Conservation (phyloP, 2,797 vertebrate genomes). For the Antrozous pallidus region DNA sequence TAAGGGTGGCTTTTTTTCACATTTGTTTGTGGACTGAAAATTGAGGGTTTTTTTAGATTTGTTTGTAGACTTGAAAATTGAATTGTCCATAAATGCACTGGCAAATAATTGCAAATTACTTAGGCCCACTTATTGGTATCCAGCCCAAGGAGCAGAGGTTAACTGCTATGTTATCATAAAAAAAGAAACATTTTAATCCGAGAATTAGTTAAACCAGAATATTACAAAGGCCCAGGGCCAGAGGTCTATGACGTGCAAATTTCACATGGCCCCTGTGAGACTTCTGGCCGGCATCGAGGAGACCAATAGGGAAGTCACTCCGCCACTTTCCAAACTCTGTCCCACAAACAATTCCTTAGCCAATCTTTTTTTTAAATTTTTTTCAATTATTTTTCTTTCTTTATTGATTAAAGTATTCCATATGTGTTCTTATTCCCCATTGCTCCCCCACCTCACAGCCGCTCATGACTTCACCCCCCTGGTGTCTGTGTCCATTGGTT, state of each 20-base stretch:
- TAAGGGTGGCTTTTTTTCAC: not conserved
- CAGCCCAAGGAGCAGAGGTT: not conserved
- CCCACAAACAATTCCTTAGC: not conserved
- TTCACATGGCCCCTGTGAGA: not conserved
- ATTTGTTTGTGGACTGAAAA: not conserved
- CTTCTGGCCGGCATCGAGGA: not conserved
- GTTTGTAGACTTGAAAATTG: not conserved
- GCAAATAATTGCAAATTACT: not conserved
- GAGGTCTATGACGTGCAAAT: not conserved
- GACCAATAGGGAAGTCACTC: not conserved
- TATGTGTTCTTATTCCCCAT: too few species aligned
- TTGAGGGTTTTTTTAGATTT: not conserved
- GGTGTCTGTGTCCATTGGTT: too few species aligned
- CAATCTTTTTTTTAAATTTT: not conserved
- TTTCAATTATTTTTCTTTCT: too few species aligned
- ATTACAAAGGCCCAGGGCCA: not conserved
- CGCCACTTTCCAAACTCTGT: not conserved
- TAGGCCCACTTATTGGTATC: not conserved
- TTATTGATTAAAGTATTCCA: too few species aligned
- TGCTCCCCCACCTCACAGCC: too few species aligned
- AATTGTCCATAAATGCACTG: not conserved
- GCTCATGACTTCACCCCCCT: too few species aligned
- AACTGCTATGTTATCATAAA: not conserved
- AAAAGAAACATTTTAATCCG: constrained; percentile 18
- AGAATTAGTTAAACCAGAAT: not conserved